phyloP scores from a whole-genome alignment of 2,888 invertebrate species.

The Epinotia brunnichana region DNA sequence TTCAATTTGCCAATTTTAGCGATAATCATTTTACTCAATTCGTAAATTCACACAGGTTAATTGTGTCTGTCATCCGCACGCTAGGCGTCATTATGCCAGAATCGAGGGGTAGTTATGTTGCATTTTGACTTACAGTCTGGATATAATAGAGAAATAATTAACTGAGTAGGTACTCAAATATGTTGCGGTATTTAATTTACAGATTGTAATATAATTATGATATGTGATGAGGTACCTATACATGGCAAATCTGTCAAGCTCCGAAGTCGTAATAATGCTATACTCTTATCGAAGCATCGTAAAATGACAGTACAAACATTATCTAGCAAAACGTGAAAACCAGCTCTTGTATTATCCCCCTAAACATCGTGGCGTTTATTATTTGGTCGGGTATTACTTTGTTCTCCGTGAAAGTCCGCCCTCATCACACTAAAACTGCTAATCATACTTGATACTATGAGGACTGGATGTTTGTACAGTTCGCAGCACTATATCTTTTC shows the following conservation, averaged over 20 bases:
- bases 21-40: too few relatives aligned
- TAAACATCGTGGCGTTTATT: background rate
- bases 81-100: too few relatives aligned
- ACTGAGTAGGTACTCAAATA: too few relatives aligned
- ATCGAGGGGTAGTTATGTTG: too few relatives aligned
- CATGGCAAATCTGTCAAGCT: constrained; percentile 1
- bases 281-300: constrained; percentile 15
- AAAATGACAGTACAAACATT: constrained; percentile 21
- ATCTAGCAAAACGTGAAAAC: background rate
- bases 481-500: background rate
- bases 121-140: too few relatives aligned
- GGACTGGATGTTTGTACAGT: constrained; percentile 22
- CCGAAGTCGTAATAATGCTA: constrained; percentile 18
- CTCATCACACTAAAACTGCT: constrained; percentile 36
- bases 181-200: too few relatives aligned
- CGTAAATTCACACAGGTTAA: too few relatives aligned
- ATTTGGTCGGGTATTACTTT: constrained; percentile 27
- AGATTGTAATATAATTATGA: too few relatives aligned
- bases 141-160: too few relatives aligned
- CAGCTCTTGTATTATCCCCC: background rate
- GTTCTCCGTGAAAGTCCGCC: constrained; percentile 3
- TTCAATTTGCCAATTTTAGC: too few relatives aligned
- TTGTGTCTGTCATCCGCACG: too few relatives aligned
- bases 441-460: constrained; percentile 28
- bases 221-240: background rate